Evolutionary conservation across 1,140 invertebrate species (phyloP).

Genomic region (Neodiprion pinetum): DNA sequence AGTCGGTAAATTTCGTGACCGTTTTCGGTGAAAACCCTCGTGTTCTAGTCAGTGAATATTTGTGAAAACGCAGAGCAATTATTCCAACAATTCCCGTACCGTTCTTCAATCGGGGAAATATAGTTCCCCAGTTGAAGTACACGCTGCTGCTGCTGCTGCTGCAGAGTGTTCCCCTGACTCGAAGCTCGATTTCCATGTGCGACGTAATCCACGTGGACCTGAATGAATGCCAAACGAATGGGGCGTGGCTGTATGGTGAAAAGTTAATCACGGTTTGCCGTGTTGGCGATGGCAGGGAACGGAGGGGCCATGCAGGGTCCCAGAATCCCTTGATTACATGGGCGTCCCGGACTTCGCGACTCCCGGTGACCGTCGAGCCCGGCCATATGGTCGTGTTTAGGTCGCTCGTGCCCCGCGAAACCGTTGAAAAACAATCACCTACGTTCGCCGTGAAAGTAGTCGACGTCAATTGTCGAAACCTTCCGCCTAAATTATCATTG

Average conservation of each 20-base stretch:
- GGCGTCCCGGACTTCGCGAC: conserved; percentile 48
- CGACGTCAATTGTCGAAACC: background rate
- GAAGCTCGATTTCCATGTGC: conserved; percentile 21
- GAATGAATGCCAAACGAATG: conserved; percentile 64
- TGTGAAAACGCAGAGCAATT: too few relatives aligned
- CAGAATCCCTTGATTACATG: conserved; percentile 61
- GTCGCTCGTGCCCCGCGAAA: conserved; percentile 18
- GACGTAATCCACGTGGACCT: conserved; percentile 57
- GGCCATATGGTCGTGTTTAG: conserved; percentile 47
- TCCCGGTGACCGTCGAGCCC: conserved; percentile 30
- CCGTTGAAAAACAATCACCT: conserved; percentile 3
- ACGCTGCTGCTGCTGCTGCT: too few relatives aligned
- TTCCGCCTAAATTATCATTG: background rate
- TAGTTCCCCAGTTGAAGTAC: too few relatives aligned
- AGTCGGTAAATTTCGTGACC: too few relatives aligned
- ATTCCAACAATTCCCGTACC: too few relatives aligned
- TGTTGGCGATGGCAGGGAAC: conserved; percentile 53
- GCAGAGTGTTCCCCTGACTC: background rate
- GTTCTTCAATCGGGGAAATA: too few relatives aligned
- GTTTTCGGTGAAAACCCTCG: too few relatives aligned
- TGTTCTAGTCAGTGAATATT: too few relatives aligned
- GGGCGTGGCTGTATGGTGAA: conserved; percentile 57
- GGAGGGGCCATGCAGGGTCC: conserved; percentile 33
- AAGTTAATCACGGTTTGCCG: conserved; percentile 64
- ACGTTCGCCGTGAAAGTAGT: background rate